A percentile compares a stretch with the other conserved stretches of the same genome.
Evolutionary conservation across 2,113 vertebrate species (phyloP).

Genomic region (Toxotes jaculatrix): DNA sequence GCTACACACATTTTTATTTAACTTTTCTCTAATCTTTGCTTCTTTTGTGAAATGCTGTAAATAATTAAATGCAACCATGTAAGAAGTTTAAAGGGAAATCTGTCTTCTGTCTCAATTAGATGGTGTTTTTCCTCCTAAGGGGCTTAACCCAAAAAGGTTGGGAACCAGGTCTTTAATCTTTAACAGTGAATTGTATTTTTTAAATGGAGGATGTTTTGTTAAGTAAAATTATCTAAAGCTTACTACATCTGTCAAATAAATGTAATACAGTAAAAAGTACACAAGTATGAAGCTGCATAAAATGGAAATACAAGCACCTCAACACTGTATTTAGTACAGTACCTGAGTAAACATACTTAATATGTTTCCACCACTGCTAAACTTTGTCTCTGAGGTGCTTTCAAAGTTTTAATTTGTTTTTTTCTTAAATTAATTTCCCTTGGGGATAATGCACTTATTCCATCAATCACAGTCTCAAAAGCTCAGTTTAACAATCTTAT

Average conservation of each 20-base stretch:
- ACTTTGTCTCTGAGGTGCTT: not conserved
- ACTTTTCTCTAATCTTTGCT: not conserved
- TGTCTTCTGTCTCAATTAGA: conserved; percentile 1
- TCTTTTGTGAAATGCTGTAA: not conserved
- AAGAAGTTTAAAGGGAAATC: not conserved
- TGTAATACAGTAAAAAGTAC: not conserved
- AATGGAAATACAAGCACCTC: not conserved
- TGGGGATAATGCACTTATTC: not conserved
- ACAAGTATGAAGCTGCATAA: not conserved
- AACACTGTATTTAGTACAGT: too few relatives aligned
- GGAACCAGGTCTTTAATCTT: not conserved
- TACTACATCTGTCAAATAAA: not conserved
- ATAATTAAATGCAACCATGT: not conserved
- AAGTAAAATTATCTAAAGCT: not conserved
- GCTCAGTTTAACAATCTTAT: not conserved
- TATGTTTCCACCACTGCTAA: too few relatives aligned
- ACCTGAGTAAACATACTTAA: too few relatives aligned
- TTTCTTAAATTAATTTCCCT: not conserved
- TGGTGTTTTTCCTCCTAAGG: not conserved
- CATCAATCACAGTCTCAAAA: not conserved
- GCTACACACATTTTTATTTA: not conserved
- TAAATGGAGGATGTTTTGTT: not conserved
- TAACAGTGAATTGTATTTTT: not conserved
- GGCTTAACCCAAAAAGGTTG: not conserved
- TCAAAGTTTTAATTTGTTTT: not conserved